A percentile compares a stretch with the other conserved stretches of the same genome.
phyloP scores from a whole-genome alignment of 2,113 vertebrate genomes.

The Chauna torquata region DNA sequence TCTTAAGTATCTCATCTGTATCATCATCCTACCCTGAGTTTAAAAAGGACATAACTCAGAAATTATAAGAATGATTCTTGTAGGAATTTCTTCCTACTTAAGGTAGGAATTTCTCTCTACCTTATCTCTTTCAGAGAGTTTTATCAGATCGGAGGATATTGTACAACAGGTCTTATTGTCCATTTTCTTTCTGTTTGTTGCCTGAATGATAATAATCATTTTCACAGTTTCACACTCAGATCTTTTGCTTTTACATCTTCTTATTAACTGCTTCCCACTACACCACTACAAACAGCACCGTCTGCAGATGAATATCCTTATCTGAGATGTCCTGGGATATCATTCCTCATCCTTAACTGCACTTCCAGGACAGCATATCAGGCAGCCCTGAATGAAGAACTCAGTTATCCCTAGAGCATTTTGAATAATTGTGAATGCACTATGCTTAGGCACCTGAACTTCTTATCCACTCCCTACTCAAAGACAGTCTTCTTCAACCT shows the following conservation, averaged over 20 bases:
- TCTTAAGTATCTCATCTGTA: not conserved
- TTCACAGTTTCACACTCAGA: not conserved
- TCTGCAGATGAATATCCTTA: not conserved
- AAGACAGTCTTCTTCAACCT: not conserved
- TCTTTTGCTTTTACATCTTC: not conserved
- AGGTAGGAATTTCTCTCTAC: not conserved
- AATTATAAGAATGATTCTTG: not conserved
- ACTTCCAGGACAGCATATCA: not conserved
- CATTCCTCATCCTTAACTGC: not conserved
- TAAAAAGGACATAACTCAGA: not conserved
- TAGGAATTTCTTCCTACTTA: not conserved
- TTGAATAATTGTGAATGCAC: not conserved
- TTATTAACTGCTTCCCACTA: not conserved
- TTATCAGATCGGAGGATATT: not conserved
- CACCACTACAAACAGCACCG: not conserved
- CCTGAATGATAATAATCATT: not conserved
- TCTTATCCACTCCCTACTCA: not conserved
- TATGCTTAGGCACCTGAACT: not conserved
- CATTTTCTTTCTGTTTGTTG: not conserved
- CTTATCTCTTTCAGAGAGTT: not conserved
- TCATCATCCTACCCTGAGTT: rapidly evolving
- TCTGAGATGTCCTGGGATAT: not conserved
- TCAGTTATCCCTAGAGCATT: not conserved
- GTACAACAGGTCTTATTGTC: not conserved
- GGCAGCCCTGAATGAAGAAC: not conserved